Conservation (phyloP, 1,140 invertebrate genomes). For the Bombus consobrinus region DNA sequence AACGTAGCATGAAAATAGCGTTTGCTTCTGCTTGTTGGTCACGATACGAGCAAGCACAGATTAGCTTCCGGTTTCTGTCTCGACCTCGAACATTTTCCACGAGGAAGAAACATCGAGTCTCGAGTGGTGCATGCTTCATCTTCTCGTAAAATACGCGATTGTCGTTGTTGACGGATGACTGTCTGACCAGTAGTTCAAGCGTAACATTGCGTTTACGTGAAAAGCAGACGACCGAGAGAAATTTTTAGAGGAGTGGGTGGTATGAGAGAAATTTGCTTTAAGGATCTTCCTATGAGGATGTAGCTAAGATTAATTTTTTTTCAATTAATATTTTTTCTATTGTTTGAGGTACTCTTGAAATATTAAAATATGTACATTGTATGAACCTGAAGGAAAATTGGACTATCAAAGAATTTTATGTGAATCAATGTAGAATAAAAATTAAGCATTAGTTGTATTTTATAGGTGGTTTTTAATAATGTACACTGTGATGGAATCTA, state of each 20-base stretch:
- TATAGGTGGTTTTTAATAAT: background rate
- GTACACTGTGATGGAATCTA: background rate
- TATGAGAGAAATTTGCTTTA: background rate
- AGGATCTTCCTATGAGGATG: background rate
- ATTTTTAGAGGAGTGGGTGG: background rate
- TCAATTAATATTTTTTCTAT: background rate
- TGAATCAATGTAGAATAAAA: too few species aligned
- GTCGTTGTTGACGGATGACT: too few species aligned
- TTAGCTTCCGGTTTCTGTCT: background rate
- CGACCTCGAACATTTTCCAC: background rate
- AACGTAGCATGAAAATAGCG: background rate
- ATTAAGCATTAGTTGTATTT: background rate
- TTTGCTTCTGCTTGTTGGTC: background rate
- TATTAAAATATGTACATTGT: background rate
- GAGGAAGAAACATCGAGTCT: background rate
- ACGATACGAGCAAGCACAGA: background rate
- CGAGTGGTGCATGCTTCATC: too few species aligned
- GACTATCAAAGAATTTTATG: background rate
- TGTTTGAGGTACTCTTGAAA: too few species aligned
- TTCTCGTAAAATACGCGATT: too few species aligned
- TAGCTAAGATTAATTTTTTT: background rate
- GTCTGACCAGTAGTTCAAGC: background rate
- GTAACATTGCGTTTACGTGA: background rate
- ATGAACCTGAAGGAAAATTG: background rate
- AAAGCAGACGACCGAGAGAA: background rate